Percentiles rank a stretch among this genome's conserved stretches.
Conservation (phyloP, 64 coral and sea anemone species). For the Pocillopora damicornis region DNA sequence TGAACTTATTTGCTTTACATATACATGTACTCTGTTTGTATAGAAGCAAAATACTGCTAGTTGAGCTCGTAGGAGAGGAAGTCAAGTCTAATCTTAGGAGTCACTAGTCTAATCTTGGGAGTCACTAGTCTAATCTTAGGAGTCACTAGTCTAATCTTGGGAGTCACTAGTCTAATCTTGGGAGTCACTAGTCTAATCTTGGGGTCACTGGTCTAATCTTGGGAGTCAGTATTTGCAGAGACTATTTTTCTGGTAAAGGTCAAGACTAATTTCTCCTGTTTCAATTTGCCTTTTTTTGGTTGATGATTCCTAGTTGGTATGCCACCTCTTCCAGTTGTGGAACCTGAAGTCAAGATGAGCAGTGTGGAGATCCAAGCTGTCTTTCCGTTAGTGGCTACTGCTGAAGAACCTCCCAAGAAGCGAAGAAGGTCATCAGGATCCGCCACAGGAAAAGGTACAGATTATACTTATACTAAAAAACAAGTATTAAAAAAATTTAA, state of each 20-base stretch:
- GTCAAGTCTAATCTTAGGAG: too few species aligned
- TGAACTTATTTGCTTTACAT: too few species aligned
- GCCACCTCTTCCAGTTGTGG: not conserved
- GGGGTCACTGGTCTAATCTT: too few species aligned
- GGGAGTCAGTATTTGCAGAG: too few species aligned
- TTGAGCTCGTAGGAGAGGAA: too few species aligned
- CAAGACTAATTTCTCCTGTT: not conserved
- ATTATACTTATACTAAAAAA: not conserved
- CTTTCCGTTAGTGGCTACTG: not conserved
- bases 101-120: too few species aligned
- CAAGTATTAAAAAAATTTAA: not conserved
- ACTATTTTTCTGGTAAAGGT: not conserved
- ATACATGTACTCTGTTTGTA: too few species aligned
- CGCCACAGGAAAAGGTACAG: not conserved
- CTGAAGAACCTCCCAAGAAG: conserved; percentile 57
- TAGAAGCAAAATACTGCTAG: too few species aligned
- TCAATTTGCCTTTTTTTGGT: not conserved
- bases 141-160: too few species aligned
- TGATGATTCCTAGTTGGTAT: not conserved
- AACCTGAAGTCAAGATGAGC: not conserved
- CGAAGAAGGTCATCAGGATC: conserved; percentile 46
- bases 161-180: too few species aligned
- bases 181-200: too few species aligned
- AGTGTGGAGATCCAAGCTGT: not conserved
- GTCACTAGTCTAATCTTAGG: too few species aligned